Conservation (phyloP, 2,113 vertebrate species). For the Myxocyprinus asiaticus region DNA sequence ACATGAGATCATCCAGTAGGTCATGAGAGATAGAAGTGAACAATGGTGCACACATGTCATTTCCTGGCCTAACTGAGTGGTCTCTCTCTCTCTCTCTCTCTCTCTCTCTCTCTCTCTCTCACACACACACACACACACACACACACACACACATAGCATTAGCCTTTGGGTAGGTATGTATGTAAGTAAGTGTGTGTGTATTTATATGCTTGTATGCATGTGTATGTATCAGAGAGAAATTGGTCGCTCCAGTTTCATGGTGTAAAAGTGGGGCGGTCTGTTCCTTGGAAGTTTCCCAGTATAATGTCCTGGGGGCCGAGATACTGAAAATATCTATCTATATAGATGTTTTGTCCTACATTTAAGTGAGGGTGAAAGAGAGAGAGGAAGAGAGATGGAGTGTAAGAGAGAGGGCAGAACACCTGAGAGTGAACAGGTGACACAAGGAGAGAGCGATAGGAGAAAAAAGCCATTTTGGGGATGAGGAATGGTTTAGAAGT, state of each 20-base stretch:
- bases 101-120: too few species aligned
- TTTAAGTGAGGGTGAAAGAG: constrained; percentile 60
- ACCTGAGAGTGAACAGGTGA: constrained; percentile 34
- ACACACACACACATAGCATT: not conserved
- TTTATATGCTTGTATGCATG: constrained; percentile 26
- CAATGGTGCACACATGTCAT: not conserved
- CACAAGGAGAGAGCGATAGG: constrained; percentile 39
- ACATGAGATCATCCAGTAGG: constrained; percentile 7
- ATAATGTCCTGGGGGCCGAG: constrained; percentile 79
- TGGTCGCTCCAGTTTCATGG: constrained; percentile 76
- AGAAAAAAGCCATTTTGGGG: not conserved
- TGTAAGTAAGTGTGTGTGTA: not conserved
- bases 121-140: too few species aligned
- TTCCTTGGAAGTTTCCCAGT: constrained; percentile 83
- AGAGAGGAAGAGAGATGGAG: constrained; percentile 34
- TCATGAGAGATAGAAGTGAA: not conserved
- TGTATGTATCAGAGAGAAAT: constrained; percentile 66
- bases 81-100: not conserved
- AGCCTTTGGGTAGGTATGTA: not conserved
- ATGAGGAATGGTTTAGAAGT: not conserved
- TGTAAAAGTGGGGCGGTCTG: constrained; percentile 80
- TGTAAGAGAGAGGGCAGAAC: constrained; percentile 48
- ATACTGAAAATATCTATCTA: constrained; percentile 81
- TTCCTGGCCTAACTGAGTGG: not conserved
- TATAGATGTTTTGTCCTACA: constrained; percentile 77